Base-by-base conservation (phyloP, 2,113 vertebrate genomes). In the Excalfactoria chinensis region DNA sequence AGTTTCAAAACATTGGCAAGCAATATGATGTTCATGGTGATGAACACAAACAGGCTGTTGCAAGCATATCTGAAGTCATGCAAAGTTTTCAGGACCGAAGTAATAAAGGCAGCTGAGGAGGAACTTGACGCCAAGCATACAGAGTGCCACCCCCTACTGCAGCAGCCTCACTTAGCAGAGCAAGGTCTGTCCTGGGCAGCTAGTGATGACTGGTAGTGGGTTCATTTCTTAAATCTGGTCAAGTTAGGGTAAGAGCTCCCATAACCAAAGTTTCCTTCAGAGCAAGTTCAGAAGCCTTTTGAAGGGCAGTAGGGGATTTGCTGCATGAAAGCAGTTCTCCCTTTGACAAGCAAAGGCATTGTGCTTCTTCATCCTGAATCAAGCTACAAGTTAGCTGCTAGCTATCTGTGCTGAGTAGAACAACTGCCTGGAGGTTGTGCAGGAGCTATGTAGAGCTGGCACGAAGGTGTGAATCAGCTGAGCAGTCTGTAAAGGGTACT, bases 1-100 rank as follows among this genome's bases (percentile, higher is more conserved):
- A 85, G 82, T 91, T 85, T 70, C 53, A 89, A 94, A 95, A 89
- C 75, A 91, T 74, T 96, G 94, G 93, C 93, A 74, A 80, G 75
- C 60, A 37, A 22, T 0, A 1, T 73, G 63, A 76, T 43, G 62
- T 53, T 95, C 51, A 9, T 90, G 81, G 70, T 66, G 78, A 78
- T 58, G 73, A 93, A 74, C 84, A 64, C 68, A 95, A 95, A 94
- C 83, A 95, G 69, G 35, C 88, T 94, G 90, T 92, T 86, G 72
- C 90, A 91, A 90, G 74, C 69, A 53, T 25, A 30, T 56, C 80
- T 91, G 76, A 60, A 88, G 92, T 77, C 76, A 90, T 86, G 80
- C 72, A 74, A 7, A 68, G 83, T 26, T 86, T 84, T 86, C 58
- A 70, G 59, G 56, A 80, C 11, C 60, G 56, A 62, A 69, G 58